Evolutionary conservation across 2,888 invertebrate genomes (phyloP).

Genomic region (Tupiocoris notatus): DNA sequence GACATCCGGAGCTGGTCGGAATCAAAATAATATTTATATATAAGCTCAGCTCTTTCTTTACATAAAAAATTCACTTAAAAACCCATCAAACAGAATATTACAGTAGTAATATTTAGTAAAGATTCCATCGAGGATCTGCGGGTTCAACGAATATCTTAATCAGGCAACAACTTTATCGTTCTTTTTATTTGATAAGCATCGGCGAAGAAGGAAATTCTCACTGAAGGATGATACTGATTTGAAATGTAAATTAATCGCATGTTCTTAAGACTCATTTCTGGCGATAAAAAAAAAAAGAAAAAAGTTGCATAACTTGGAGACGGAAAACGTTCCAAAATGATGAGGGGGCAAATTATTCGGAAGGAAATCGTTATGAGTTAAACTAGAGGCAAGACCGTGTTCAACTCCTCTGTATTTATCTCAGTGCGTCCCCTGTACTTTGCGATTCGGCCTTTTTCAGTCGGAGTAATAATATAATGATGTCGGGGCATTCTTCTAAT

Average conservation of each 20-base stretch:
- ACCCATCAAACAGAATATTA: too few species aligned
- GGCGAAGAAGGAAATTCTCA: not conserved
- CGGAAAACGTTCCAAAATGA: not conserved
- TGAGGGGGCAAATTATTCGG: not conserved
- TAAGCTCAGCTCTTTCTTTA: too few species aligned
- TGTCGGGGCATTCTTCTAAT: too few species aligned
- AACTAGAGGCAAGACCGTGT: not conserved
- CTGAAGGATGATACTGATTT: not conserved
- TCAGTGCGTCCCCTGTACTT: not conserved
- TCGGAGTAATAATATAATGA: too few species aligned
- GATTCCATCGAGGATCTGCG: too few species aligned
- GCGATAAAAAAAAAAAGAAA: too few species aligned
- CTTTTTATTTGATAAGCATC: not conserved
- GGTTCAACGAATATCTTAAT: not conserved
- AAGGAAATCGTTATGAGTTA: not conserved
- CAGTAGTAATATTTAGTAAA: too few species aligned
- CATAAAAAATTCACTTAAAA: too few species aligned
- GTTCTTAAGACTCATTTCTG: not conserved
- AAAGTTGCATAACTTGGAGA: not conserved
- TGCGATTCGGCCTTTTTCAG: not conserved
- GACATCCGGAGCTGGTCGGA: too few species aligned
- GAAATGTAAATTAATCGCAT: not conserved
- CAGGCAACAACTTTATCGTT: not conserved
- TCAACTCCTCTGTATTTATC: not conserved
- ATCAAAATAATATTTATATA: too few species aligned